These are phyloP conservation scores for Charadrius vociferus DNA, from an alignment of 2,113 vertebrate species.

Conservation along the genomic window DNA sequence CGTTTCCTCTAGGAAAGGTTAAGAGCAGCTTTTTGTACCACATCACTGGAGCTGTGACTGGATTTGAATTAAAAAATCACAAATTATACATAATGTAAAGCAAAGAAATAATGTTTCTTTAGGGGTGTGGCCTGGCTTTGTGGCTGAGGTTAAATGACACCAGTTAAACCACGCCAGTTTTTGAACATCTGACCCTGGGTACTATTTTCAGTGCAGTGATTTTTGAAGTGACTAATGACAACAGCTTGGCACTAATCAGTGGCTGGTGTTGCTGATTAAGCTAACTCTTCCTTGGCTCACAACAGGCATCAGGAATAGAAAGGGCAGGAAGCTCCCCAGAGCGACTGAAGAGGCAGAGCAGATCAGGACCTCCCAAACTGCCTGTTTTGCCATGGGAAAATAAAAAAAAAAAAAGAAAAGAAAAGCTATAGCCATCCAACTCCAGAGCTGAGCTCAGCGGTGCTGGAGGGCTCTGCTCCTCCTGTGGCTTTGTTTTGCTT, in stretches of 20 bases:
- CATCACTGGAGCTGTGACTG: not conserved
- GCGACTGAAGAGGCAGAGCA: not conserved
- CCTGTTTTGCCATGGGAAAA: not conserved
- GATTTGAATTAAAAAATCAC: not conserved
- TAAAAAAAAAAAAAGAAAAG: not conserved
- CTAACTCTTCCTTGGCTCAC: constrained; percentile 41
- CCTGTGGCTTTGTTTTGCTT: not conserved
- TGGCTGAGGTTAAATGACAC: not conserved
- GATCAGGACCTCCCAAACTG: not conserved
- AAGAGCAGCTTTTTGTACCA: not conserved
- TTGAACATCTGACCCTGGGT: not conserved
- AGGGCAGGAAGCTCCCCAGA: constrained; percentile 6
- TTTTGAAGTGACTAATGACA: constrained; percentile 41
- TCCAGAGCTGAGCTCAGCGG: constrained; percentile 12
- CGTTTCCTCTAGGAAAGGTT: not conserved
- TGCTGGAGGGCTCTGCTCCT: not conserved
- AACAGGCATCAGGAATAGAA: constrained; percentile 21
- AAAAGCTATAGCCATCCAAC: not conserved
- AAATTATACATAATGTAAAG: not conserved
- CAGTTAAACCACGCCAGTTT: not conserved
- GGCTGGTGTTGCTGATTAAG: constrained; percentile 50
- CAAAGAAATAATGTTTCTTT: not conserved
- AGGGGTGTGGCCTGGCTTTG: not conserved
- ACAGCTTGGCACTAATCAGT: constrained; percentile 21
- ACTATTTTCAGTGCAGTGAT: constrained; percentile 27